Conservation (phyloP, 1,140 invertebrate genomes). For the Aethina tumida region DNA sequence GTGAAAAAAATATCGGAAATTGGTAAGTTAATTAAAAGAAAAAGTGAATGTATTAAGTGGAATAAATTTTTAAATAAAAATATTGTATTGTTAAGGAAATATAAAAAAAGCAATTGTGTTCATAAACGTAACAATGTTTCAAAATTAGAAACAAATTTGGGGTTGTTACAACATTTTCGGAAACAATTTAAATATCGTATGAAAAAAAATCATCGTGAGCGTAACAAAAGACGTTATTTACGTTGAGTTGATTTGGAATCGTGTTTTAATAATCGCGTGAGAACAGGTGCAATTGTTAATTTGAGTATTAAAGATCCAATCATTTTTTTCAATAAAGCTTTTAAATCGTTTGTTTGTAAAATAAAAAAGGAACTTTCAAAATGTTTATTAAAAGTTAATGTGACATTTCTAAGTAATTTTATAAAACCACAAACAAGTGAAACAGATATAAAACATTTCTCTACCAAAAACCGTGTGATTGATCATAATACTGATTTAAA, state of each 20-base stretch:
- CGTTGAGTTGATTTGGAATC: slow-evolving; percentile 5
- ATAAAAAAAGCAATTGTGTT: neutral
- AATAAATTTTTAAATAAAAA: too few species aligned
- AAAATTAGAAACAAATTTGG: slow-evolving; percentile 1
- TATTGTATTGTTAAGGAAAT: neutral
- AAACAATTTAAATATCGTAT: too few species aligned
- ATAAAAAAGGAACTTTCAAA: slow-evolving; percentile 6
- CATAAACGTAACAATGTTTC: slow-evolving; percentile 1
- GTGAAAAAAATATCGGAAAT: too few species aligned
- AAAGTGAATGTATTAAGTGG: too few species aligned
- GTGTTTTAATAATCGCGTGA: slow-evolving; percentile 11
- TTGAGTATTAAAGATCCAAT: slow-evolving; percentile 13
- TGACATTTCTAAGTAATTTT: slow-evolving; percentile 10
- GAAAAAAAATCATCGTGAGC: too few species aligned
- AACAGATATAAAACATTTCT: slow-evolving; percentile 4
- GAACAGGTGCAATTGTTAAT: slow-evolving; percentile 13
- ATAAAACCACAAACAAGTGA: slow-evolving; percentile 9
- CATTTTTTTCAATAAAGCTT: slow-evolving; percentile 12
- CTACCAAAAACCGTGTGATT: slow-evolving; percentile 13
- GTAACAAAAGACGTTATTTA: neutral
- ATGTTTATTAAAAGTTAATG: slow-evolving; percentile 13
- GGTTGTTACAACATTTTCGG: too few species aligned
- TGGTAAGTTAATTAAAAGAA: too few species aligned
- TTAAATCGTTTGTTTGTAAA: slow-evolving; percentile 4
- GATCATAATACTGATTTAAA: slow-evolving; percentile 13